These are phyloP conservation scores for Barnardius zonarius DNA, from an alignment of 2,113 vertebrate genomes.

Conservation along the genomic window DNA sequence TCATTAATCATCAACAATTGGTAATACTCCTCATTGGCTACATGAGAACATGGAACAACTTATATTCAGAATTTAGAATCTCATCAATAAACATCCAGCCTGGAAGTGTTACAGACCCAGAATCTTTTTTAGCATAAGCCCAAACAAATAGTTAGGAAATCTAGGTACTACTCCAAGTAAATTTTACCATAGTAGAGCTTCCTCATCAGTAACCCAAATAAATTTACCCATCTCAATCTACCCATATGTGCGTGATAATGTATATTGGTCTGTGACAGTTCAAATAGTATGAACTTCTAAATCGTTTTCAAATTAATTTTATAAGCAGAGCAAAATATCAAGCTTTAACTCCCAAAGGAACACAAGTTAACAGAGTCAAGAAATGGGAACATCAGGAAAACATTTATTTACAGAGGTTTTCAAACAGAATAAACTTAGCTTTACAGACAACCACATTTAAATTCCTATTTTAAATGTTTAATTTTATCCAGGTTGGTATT, in stretches of 20 bases:
- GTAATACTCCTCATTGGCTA: conserved; percentile 95
- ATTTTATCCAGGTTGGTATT: not conserved
- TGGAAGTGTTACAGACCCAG: not conserved
- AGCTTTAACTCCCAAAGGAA: not conserved
- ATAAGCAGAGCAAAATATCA: not conserved
- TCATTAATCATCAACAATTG: conserved; percentile 87
- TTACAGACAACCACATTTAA: not conserved
- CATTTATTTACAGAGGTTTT: not conserved
- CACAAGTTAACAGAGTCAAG: not conserved
- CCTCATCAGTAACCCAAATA: not conserved
- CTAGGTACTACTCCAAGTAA: not conserved
- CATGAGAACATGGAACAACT: not conserved
- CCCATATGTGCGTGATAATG: fast-evolving
- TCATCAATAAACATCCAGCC: not conserved
- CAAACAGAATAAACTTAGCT: not conserved
- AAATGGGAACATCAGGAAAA: not conserved
- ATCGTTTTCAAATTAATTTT: not conserved
- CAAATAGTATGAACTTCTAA: not conserved
- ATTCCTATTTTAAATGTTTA: not conserved
- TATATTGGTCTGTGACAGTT: not conserved
- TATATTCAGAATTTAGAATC: not conserved
- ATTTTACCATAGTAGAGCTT: not conserved
- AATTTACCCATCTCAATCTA: not conserved
- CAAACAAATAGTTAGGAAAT: not conserved
- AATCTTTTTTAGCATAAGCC: not conserved